phyloP scores from a whole-genome alignment of 2,797 vertebrate species.

The Todus mexicanus region DNA sequence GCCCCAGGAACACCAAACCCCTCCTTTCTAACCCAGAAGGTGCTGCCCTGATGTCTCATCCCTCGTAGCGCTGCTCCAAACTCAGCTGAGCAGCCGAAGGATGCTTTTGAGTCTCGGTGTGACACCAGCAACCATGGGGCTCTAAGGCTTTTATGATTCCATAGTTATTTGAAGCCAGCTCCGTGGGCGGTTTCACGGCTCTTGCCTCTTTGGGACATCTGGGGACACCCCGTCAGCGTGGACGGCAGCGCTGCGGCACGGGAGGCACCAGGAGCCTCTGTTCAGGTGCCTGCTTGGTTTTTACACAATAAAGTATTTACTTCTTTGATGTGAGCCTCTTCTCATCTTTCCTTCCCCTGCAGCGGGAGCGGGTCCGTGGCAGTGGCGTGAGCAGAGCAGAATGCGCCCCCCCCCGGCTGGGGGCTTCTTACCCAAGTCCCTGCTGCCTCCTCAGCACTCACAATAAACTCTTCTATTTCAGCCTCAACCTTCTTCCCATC shows the following conservation, averaged over 20 bases:
- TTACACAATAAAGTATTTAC: slow-evolving; percentile 72
- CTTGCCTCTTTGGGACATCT: neutral
- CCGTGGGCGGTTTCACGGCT: rapidly evolving
- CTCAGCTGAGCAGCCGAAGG: rapidly evolving
- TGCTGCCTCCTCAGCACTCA: neutral
- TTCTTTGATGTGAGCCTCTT: neutral
- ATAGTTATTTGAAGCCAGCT: neutral
- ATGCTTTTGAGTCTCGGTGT: neutral
- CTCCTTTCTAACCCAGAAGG: neutral
- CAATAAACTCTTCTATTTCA: neutral
- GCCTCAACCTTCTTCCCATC: neutral
- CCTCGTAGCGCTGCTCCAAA: rapidly evolving
- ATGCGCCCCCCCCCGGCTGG: too few species aligned
- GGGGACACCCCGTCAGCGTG: neutral
- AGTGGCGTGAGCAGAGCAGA: rapidly evolving
- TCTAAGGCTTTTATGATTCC: neutral
- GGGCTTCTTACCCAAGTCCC: neutral
- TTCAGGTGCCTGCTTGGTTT: slow-evolving; percentile 34
- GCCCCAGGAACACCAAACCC: neutral
- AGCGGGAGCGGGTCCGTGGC: rapidly evolving
- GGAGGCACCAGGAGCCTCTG: neutral
- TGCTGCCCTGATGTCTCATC: neutral
- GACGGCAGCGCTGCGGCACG: neutral
- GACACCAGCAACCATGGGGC: neutral
- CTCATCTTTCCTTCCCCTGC: neutral